These are phyloP conservation scores for Cheilinus undulatus DNA, from an alignment of 2,113 vertebrate genomes.

Conservation along the genomic window DNA sequence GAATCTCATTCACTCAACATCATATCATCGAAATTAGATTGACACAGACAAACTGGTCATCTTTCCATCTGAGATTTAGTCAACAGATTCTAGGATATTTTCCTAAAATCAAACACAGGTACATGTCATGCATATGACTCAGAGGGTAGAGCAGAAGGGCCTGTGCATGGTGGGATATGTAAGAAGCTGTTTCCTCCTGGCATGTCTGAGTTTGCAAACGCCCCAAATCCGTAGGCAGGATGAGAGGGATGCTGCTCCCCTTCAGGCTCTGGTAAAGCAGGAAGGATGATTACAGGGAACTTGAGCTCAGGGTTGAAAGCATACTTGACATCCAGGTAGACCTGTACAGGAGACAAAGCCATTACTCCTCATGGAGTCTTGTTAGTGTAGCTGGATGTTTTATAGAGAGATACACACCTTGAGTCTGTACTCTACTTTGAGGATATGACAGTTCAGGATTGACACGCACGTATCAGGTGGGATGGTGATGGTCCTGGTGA, in stretches of 20 bases:
- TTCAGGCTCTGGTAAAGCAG: background rate
- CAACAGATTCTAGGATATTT: too few relatives aligned
- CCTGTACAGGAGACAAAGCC: conserved; percentile 37
- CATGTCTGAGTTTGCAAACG: conserved; percentile 6
- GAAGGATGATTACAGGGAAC: conserved; percentile 66
- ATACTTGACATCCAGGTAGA: conserved; percentile 72
- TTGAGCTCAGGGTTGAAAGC: conserved; percentile 65
- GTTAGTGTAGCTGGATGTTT: background rate
- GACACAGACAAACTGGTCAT: too few relatives aligned
- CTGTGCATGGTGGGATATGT: too few relatives aligned
- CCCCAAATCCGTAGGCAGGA: conserved; percentile 18
- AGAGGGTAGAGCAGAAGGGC: too few relatives aligned
- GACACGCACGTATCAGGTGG: conserved; percentile 43
- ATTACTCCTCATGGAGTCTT: rapidly evolving
- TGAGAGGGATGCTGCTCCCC: background rate
- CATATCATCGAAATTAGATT: too few relatives aligned
- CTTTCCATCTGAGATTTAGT: too few relatives aligned
- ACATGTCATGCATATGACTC: too few relatives aligned
- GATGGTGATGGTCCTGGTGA: conserved; percentile 68
- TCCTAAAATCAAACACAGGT: too few relatives aligned
- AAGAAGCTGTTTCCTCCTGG: too few relatives aligned
- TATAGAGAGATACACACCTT: conserved; percentile 46
- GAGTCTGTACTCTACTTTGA: conserved; percentile 73
- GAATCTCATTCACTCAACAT: too few relatives aligned
- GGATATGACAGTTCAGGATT: conserved; percentile 68